Evolutionary conservation across 35 echinoderm and acorn worm species (phyloP).

Genomic region (Eucidaris tribuloides): DNA sequence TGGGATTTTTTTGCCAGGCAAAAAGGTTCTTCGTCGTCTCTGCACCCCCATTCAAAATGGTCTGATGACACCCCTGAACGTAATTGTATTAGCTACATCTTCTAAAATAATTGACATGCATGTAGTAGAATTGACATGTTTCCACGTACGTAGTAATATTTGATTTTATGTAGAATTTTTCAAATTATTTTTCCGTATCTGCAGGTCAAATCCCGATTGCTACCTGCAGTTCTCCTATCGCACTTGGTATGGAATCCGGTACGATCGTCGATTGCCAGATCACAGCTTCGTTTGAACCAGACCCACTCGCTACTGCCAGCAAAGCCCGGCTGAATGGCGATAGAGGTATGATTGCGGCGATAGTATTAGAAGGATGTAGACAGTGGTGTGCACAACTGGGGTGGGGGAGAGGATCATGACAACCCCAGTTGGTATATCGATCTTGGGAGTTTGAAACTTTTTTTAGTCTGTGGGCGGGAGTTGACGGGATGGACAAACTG

Average conservation of each 20-base stretch:
- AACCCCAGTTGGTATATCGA: background rate
- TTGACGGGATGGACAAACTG: background rate
- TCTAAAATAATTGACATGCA: background rate
- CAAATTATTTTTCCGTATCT: background rate
- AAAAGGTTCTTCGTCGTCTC: too few relatives aligned
- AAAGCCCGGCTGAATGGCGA: constrained; percentile 30
- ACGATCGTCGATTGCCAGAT: constrained; percentile 40
- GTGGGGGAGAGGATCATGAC: background rate
- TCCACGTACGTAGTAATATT: background rate
- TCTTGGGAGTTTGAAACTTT: background rate
- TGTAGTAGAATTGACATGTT: background rate
- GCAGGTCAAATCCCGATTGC: background rate
- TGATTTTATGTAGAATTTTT: background rate
- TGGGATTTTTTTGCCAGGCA: too few relatives aligned
- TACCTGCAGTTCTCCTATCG: background rate
- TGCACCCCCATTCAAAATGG: too few relatives aligned
- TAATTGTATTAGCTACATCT: background rate
- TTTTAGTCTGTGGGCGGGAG: background rate
- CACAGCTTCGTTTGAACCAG: constrained; percentile 37
- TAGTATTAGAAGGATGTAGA: background rate
- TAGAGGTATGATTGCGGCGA: constrained; percentile 6
- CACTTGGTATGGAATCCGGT: constrained; percentile 9
- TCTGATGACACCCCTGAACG: too few relatives aligned
- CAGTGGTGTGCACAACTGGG: background rate
- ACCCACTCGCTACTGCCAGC: background rate